These are phyloP conservation scores for Tenrec ecaudatus DNA, from an alignment of 2,113 vertebrate species.

Conservation along the genomic window DNA sequence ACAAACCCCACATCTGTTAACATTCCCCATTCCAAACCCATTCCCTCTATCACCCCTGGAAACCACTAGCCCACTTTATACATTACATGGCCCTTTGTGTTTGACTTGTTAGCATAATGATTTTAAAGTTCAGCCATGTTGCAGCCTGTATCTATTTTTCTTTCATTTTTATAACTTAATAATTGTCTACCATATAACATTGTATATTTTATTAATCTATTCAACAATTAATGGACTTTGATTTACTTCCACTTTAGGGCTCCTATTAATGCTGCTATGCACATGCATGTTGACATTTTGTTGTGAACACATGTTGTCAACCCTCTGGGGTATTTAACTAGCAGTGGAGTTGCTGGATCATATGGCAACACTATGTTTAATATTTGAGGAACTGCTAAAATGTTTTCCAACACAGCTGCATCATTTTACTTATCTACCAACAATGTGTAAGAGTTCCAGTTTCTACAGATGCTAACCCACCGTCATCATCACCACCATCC, in stretches of 20 bases:
- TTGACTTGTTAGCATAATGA: background rate
- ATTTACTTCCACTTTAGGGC: background rate
- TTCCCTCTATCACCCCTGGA: background rate
- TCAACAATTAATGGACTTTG: background rate
- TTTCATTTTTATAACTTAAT: slow-evolving; percentile 4
- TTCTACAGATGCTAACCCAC: background rate
- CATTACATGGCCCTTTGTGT: background rate
- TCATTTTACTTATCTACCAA: background rate
- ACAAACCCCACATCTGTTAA: background rate
- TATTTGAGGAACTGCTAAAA: background rate
- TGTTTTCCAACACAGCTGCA: background rate
- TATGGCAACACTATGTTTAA: background rate
- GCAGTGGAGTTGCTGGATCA: slow-evolving; percentile 3
- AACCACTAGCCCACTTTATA: background rate
- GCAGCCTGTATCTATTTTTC: background rate
- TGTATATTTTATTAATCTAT: slow-evolving; percentile 3
- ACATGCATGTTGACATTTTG: background rate
- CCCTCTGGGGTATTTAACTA: slow-evolving; percentile 7
- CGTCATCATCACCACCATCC: background rate
- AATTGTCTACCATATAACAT: background rate
- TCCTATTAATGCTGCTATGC: background rate
- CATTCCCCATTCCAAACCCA: background rate
- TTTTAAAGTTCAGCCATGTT: slow-evolving; percentile 23
- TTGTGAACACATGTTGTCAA: background rate
- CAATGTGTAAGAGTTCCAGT: background rate